Base-by-base conservation (phyloP, 2,113 vertebrate species). In the Muntiacus muntjak region DNA sequence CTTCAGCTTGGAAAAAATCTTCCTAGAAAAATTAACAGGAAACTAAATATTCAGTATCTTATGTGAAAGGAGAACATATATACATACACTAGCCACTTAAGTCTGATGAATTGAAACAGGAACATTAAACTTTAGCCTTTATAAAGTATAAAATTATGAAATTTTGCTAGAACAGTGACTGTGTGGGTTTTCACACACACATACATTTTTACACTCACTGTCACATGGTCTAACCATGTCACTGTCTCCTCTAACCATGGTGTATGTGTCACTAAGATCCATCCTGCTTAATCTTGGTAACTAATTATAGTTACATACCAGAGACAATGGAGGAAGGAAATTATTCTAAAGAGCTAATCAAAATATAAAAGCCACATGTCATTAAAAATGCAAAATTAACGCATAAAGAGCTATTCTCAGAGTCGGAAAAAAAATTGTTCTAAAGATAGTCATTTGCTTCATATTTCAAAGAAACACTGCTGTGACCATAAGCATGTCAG, bases 291-390 rank as follows among this genome's bases (percentile, higher is more conserved):
- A 89, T 67, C 74, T 93, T 97, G 86, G 96, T 43, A 96, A 84
- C 7, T 1, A 52, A 85, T 97, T 93, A 96, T 87, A n/a, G 89
- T 95, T 96, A 95, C 57, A 84, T 54, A 88, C 83, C 71, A 89
- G 84, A 96, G 81, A 97, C 90, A 97, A 89, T 92, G 64, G 82
- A 86, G 76, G 93, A 94, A 98, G 86, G 64, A 97, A 96, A 97
- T 95, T 97, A 97, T 92, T 98, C 98, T 96, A 88, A 97, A 97
- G 97, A 97, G 90, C 85, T 98, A 89, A 98, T 97, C 88, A 95
- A 98, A 98, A 96, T 92, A 96, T 84, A 97, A 98, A 98, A 98
- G 89, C 83, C 83, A 97, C 36, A 55, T 95, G 87, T 82, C 85
- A 97, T 97, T 97, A 97, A 96, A 97, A 97, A 96, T 96, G 94